A percentile compares a stretch with the other conserved stretches of the same genome.
Conservation (phyloP, 23 tunicate species). For the Styela clava region DNA sequence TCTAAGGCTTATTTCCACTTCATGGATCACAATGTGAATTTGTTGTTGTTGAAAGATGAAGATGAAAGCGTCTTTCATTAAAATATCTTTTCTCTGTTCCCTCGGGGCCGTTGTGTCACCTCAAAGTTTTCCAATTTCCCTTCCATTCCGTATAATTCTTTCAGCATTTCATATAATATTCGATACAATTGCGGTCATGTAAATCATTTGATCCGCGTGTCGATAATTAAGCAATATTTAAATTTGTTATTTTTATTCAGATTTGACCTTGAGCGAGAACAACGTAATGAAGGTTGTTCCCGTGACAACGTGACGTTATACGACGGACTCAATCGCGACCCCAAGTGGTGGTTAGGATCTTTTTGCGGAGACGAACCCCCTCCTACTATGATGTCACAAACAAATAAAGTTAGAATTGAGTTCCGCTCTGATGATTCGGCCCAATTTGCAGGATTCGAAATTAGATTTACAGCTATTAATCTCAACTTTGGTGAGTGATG, state of each 20-base stretch:
- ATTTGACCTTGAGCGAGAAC: conserved; percentile 43
- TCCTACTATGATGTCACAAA: conserved; percentile 27
- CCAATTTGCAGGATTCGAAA: conserved; percentile 43
- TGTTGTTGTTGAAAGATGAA: too few species aligned
- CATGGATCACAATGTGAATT: too few species aligned
- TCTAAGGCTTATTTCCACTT: too few species aligned
- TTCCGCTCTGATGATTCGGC: conserved; percentile 40
- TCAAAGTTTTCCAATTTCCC: too few species aligned
- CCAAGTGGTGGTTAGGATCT: conserved; percentile 53
- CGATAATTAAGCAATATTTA: too few species aligned
- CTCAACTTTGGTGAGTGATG: conserved; percentile 31
- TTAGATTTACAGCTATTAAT: conserved; percentile 37
- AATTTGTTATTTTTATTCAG: conserved; percentile 34
- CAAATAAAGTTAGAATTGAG: conserved; percentile 53
- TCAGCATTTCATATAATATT: too few species aligned
- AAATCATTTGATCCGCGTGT: too few species aligned
- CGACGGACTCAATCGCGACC: conserved; percentile 34
- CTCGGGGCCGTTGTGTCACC: too few species aligned
- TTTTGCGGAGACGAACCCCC: conserved; percentile 43
- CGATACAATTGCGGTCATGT: too few species aligned
- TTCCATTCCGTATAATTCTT: too few species aligned
- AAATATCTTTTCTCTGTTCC: too few species aligned
- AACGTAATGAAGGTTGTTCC: conserved; percentile 37
- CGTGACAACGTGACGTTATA: conserved; percentile 51
- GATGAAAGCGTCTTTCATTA: too few species aligned